Evolutionary conservation across 1,140 invertebrate genomes (phyloP).

Genomic region (Zaprionus vittiger): DNA sequence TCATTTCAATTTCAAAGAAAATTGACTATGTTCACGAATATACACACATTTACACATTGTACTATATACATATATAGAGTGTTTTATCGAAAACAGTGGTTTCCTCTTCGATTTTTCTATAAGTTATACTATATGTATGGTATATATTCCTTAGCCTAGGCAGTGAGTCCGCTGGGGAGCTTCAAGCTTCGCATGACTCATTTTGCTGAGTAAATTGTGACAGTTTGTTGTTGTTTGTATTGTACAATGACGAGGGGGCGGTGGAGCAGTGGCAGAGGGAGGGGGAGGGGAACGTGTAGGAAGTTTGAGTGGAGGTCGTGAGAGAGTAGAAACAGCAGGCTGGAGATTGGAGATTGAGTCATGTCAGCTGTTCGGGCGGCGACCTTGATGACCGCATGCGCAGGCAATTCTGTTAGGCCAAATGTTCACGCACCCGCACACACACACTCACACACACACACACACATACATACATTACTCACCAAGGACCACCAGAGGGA

Average conservation of each 20-base stretch:
- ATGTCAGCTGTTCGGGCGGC: slow-evolving; percentile 60
- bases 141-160: background rate
- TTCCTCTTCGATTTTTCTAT: too few relatives aligned
- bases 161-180: background rate
- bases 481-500: slow-evolving; percentile 18
- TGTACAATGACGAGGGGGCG: slow-evolving; percentile 2
- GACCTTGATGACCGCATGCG: slow-evolving; percentile 78
- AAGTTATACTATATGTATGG: background rate
- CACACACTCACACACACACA: slow-evolving; percentile 1
- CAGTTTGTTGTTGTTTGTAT: slow-evolving; percentile 16
- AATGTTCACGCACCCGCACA: slow-evolving; percentile 12
- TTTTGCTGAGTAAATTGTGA: slow-evolving; percentile 23
- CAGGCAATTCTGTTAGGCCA: slow-evolving; percentile 60
- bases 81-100: background rate
- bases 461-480: background rate
- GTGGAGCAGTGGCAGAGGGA: background rate
- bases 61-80: background rate
- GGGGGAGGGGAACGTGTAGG: background rate
- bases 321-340: background rate
- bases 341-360: slow-evolving; percentile 52
- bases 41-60: background rate
- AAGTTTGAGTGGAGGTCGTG: background rate
- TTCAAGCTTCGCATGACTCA: slow-evolving; percentile 36
- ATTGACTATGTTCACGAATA: background rate
- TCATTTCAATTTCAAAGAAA: background rate